Evolutionary conservation across 2,888 invertebrate genomes (phyloP).

Genomic region (Trilocha varians): DNA sequence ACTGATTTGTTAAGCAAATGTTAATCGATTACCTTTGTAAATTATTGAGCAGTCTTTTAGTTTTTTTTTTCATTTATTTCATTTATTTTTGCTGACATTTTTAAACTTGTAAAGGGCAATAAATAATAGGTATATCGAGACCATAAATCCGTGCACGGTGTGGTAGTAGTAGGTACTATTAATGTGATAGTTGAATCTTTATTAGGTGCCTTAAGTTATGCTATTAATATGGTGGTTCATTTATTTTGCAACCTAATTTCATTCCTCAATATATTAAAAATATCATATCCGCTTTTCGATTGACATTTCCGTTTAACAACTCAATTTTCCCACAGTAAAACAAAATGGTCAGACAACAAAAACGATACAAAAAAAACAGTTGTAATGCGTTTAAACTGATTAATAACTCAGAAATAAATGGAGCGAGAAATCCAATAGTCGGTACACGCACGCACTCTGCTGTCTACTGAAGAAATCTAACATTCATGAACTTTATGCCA

Average conservation of each 20-base stretch:
- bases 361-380: slow-evolving; percentile 28
- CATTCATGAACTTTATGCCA: slow-evolving; percentile 9
- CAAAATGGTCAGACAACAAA: slow-evolving; percentile 13
- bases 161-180: no score
- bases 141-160: no score
- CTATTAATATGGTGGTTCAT: background rate
- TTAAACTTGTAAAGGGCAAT: no score
- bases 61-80: no score
- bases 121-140: no score
- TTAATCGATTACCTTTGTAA: no score
- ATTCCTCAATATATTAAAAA: background rate
- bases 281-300: background rate
- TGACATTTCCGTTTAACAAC: slow-evolving; percentile 9
- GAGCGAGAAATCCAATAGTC: slow-evolving; percentile 56
- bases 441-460: slow-evolving; percentile 30
- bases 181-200: background rate
- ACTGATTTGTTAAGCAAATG: no score
- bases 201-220: background rate
- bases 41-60: no score
- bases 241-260: background rate
- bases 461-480: slow-evolving; percentile 2
- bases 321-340: slow-evolving; percentile 10
- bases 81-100: no score
- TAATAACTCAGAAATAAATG: slow-evolving; percentile 51
- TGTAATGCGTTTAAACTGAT: slow-evolving; percentile 40